phyloP scores from a whole-genome alignment of 1,140 invertebrate genomes.

The Drosophila paulistorum region DNA sequence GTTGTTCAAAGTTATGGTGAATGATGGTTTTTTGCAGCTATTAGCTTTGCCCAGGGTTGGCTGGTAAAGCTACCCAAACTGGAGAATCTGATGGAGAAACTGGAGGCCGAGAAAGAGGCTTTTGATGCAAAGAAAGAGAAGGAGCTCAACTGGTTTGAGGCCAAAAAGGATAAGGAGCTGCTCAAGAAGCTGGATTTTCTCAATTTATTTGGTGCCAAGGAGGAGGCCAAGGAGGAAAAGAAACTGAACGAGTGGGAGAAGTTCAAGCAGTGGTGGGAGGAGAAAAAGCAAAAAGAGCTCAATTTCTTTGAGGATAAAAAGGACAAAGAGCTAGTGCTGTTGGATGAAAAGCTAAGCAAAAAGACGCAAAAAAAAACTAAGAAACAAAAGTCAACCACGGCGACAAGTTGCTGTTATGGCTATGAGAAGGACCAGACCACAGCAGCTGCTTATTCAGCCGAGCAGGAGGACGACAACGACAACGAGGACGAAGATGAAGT shows the following conservation, averaged over 20 bases:
- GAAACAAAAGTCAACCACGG: conserved; percentile 26
- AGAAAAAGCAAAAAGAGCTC: conserved; percentile 62
- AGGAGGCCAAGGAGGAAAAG: conserved; percentile 54
- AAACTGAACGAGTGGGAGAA: conserved; percentile 62
- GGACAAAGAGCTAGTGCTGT: conserved; percentile 40
- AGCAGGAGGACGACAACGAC: conserved; percentile 24
- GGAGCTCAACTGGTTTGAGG: conserved; percentile 41
- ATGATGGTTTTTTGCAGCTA: conserved; percentile 27
- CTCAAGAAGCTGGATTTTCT: conserved; percentile 66
- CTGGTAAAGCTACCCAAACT: conserved; percentile 54
- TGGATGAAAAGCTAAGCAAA: conserved; percentile 45
- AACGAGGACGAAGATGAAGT: conserved; percentile 26
- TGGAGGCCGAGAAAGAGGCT: conserved; percentile 33
- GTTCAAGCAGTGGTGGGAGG: conserved; percentile 61
- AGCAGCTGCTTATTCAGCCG: background rate
- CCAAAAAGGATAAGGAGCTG: conserved; percentile 56
- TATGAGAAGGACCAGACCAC: conserved; percentile 22
- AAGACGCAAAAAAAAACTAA: conserved; percentile 51
- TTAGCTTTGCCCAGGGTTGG: conserved; percentile 44
- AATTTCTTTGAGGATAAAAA: conserved; percentile 57
- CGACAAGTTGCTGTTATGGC: conserved; percentile 27
- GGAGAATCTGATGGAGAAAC: conserved; percentile 38
- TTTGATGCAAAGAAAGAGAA: conserved; percentile 35
- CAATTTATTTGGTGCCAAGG: conserved; percentile 60
- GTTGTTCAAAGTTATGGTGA: background rate